These are phyloP conservation scores for Oegoconia quadripuncta DNA, from an alignment of 2,888 invertebrate genomes.

Conservation along the genomic window DNA sequence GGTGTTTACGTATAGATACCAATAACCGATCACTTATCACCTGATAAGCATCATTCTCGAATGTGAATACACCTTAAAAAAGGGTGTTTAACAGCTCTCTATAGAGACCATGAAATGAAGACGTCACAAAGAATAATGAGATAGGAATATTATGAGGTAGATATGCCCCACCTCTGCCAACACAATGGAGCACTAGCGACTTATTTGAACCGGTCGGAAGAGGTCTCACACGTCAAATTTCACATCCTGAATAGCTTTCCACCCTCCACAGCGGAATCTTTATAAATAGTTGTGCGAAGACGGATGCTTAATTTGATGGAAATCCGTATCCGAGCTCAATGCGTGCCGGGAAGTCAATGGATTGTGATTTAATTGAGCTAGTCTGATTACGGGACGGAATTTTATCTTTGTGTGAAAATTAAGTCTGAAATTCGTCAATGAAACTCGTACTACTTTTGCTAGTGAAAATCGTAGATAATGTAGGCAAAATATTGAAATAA, in stretches of 20 bases:
- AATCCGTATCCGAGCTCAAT: constrained; percentile 52
- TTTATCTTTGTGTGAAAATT: not conserved
- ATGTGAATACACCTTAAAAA: not conserved
- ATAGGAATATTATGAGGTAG: constrained; percentile 55
- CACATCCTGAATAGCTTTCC: constrained; percentile 67
- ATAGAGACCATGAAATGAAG: constrained; percentile 40
- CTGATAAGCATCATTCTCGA: too few species aligned
- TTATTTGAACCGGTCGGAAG: constrained; percentile 43
- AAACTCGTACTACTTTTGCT: not conserved
- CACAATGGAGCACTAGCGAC: constrained; percentile 49
- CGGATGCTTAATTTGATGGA: constrained; percentile 75
- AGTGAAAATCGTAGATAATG: constrained; percentile 27
- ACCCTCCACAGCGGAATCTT: constrained; percentile 61
- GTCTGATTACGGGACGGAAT: not conserved
- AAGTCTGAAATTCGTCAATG: not conserved
- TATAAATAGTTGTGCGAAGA: constrained; percentile 74
- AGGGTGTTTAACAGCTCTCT: constrained; percentile 30
- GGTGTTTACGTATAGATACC: too few species aligned
- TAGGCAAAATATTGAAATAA: too few species aligned
- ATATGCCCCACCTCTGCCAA: constrained; percentile 48
- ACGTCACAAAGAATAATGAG: constrained; percentile 62
- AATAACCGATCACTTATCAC: too few species aligned
- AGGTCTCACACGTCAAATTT: constrained; percentile 76
- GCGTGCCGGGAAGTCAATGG: constrained; percentile 62
- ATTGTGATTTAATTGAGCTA: constrained; percentile 62